Conservation (phyloP, 1,140 invertebrate species). For the Phenacoccus solenopsis region DNA sequence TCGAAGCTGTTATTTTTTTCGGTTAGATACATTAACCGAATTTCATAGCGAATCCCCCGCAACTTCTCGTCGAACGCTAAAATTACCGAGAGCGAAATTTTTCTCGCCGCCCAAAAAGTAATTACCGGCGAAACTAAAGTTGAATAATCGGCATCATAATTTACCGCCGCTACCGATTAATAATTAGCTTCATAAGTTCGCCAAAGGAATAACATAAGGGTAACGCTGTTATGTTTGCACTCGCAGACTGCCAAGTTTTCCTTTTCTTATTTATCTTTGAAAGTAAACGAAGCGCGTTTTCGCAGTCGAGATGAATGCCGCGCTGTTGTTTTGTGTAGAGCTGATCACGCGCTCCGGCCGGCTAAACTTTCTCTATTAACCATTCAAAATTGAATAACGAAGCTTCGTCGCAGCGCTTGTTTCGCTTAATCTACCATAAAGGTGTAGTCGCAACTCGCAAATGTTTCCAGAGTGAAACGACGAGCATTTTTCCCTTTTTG, state of each 20-base stretch:
- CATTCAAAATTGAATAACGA: not conserved
- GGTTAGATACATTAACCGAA: too few relatives aligned
- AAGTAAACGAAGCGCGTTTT: not conserved
- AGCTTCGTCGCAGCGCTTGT: not conserved
- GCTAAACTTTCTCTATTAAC: not conserved
- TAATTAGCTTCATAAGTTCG: not conserved
- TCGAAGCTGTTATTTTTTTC: too few relatives aligned
- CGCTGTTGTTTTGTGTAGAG: not conserved
- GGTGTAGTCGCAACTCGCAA: too few relatives aligned
- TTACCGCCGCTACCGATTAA: not conserved
- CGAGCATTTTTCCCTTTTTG: too few relatives aligned
- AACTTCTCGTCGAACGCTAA: too few relatives aligned
- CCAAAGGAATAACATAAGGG: not conserved
- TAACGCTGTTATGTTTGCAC: not conserved
- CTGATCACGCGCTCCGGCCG: not conserved
- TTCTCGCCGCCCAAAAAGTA: not conserved
- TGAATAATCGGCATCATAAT: not conserved
- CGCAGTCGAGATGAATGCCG: not conserved
- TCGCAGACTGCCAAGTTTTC: not conserved
- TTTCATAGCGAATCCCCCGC: too few relatives aligned
- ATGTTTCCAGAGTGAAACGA: too few relatives aligned
- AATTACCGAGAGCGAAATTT: too few relatives aligned
- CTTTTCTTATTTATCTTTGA: not conserved
- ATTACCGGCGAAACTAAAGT: not conserved
- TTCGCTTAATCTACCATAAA: not conserved